Evolutionary conservation across 2,113 vertebrate species (phyloP).

Genomic region (Callospermophilus lateralis): DNA sequence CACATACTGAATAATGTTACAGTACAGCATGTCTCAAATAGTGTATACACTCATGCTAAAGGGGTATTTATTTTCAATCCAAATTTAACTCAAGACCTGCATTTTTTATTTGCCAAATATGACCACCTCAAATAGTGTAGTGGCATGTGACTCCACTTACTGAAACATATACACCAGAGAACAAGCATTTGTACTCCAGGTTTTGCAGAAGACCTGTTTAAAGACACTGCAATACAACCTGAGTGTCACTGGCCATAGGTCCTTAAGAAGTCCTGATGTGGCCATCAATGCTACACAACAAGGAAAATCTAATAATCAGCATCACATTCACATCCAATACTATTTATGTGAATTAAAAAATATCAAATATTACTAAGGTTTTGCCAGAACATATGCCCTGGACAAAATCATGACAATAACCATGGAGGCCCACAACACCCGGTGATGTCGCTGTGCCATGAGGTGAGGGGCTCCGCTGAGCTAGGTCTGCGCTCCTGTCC

Average conservation of each 20-base stretch:
- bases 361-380: not conserved
- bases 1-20: not conserved
- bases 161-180: not conserved
- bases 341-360: not conserved
- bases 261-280: not conserved
- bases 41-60: not conserved
- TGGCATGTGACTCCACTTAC: not conserved
- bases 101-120: not conserved
- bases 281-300: no score
- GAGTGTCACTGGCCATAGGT: not conserved
- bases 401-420: no score
- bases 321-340: no score
- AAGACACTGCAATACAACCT: not conserved
- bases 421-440: fast-evolving
- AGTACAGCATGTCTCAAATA: not conserved
- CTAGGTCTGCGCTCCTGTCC: not conserved
- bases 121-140: not conserved
- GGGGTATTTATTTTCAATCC: not conserved
- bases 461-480: no score
- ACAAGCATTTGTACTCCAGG: not conserved
- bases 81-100: not conserved
- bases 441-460: fast-evolving
- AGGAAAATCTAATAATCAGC: not conserved
- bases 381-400: not conserved
- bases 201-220: no score